phyloP scores from a whole-genome alignment of 92 coral and sea anemone genomes.

The Parazoanthus darwini region DNA sequence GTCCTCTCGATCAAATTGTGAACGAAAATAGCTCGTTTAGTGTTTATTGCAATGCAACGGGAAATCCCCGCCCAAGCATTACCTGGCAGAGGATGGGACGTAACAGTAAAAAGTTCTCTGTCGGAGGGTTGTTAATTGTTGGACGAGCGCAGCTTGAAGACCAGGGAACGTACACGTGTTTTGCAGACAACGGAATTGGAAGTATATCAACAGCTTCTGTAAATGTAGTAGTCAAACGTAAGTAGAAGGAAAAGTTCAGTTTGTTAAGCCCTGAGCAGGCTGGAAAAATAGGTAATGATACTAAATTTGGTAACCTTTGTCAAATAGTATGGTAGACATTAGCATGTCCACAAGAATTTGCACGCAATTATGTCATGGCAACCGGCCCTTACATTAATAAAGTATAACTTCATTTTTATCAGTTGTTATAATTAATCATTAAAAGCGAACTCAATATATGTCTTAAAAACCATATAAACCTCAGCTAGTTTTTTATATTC shows the following conservation, averaged over 20 bases:
- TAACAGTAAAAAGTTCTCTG: slow-evolving; percentile 22
- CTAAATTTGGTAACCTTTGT: too few species aligned
- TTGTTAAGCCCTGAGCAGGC: too few species aligned
- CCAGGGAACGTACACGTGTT: slow-evolving; percentile 57
- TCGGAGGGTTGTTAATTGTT: slow-evolving; percentile 18
- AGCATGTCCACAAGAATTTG: too few species aligned
- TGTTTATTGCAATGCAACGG: slow-evolving; percentile 57
- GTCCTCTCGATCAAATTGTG: slow-evolving; percentile 31
- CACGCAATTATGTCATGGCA: too few species aligned
- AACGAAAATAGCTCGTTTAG: slow-evolving; percentile 47
- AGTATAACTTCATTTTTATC: too few species aligned
- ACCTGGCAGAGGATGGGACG: slow-evolving; percentile 46
- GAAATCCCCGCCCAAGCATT: slow-evolving; percentile 59
- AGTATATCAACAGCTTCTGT: slow-evolving; percentile 21
- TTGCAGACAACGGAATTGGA: slow-evolving; percentile 59
- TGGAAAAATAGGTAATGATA: too few species aligned
- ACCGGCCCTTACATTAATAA: too few species aligned
- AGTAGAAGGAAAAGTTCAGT: neutral
- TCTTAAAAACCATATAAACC: too few species aligned
- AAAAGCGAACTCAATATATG: too few species aligned
- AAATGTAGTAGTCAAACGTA: slow-evolving; percentile 42
- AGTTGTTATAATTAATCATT: too few species aligned
- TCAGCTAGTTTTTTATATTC: too few species aligned
- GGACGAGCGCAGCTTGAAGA: slow-evolving; percentile 15
- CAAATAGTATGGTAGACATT: too few species aligned